A percentile compares a stretch with the other conserved stretches of the same genome.
These are phyloP conservation scores for Hirudo medicinalis DNA, from an alignment of 1,140 invertebrate species.

Conservation along the genomic window DNA sequence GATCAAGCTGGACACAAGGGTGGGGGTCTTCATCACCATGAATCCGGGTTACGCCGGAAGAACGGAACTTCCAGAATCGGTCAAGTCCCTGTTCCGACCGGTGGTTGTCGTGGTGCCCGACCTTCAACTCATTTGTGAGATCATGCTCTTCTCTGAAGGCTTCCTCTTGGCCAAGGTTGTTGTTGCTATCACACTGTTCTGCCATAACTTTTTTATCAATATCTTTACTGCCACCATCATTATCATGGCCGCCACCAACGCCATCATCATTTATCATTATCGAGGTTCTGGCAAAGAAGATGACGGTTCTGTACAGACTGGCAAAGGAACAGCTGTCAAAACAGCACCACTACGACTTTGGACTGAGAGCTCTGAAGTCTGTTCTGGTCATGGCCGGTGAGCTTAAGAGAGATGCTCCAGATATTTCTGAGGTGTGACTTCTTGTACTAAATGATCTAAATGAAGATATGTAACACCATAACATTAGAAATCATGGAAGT, in stretches of 20 bases:
- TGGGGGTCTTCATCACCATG: constrained; percentile 85
- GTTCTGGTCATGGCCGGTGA: constrained; percentile 77
- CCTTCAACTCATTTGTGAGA: constrained; percentile 73
- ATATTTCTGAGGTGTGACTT: constrained; percentile 4
- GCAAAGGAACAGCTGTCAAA: constrained; percentile 73
- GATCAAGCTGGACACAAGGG: constrained; percentile 64
- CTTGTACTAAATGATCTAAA: too few relatives aligned
- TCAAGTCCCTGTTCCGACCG: constrained; percentile 75
- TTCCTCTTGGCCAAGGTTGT: constrained; percentile 64
- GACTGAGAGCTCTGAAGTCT: constrained; percentile 70
- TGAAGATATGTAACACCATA: too few relatives aligned
- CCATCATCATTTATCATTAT: too few relatives aligned
- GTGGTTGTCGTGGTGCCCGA: constrained; percentile 79
- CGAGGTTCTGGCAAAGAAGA: constrained; percentile 71
- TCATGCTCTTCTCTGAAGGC: constrained; percentile 79
- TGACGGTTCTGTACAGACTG: constrained; percentile 73
- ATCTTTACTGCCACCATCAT: too few relatives aligned
- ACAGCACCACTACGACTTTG: constrained; percentile 85
- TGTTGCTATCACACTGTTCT: constrained; percentile 19
- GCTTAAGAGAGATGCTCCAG: constrained; percentile 54
- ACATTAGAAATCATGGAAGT: too few relatives aligned
- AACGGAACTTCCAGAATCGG: constrained; percentile 74
- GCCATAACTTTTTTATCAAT: too few relatives aligned
- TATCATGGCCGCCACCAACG: too few relatives aligned
- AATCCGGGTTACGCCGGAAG: constrained; percentile 79